These are phyloP conservation scores for Apotomis capreana DNA, from an alignment of 2,888 invertebrate genomes.

Conservation along the genomic window DNA sequence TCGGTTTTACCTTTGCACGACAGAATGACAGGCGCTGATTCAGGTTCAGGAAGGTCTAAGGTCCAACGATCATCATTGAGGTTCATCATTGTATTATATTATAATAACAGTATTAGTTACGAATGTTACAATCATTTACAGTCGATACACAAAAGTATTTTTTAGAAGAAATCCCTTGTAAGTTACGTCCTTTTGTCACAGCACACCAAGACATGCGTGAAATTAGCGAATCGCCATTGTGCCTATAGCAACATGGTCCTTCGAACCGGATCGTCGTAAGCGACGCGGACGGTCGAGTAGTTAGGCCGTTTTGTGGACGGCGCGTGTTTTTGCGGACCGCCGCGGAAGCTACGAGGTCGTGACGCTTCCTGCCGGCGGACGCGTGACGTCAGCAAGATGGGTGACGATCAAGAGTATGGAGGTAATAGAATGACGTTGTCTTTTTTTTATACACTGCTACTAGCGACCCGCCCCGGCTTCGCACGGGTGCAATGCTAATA, in stretches of 20 bases:
- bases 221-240: constrained; percentile 8
- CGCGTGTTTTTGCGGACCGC: constrained; percentile 54
- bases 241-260: neutral
- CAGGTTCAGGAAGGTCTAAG: too few relatives aligned
- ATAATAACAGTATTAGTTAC: too few relatives aligned
- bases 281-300: neutral
- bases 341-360: constrained; percentile 64
- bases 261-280: neutral
- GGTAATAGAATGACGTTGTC: too few relatives aligned
- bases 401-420: neutral
- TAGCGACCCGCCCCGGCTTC: too few relatives aligned
- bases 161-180: neutral
- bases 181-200: neutral
- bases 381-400: constrained; percentile 47
- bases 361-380: constrained; percentile 55
- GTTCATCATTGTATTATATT: too few relatives aligned
- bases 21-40: too few relatives aligned
- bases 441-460: too few relatives aligned
- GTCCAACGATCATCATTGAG: too few relatives aligned
- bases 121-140: too few relatives aligned
- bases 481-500: too few relatives aligned
- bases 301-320: constrained; percentile 50
- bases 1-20: too few relatives aligned
- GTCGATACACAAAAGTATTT: neutral
- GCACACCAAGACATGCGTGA: constrained; percentile 16